Conservation (phyloP, 2,888 invertebrate species). For the Tanypteryx hageni region DNA sequence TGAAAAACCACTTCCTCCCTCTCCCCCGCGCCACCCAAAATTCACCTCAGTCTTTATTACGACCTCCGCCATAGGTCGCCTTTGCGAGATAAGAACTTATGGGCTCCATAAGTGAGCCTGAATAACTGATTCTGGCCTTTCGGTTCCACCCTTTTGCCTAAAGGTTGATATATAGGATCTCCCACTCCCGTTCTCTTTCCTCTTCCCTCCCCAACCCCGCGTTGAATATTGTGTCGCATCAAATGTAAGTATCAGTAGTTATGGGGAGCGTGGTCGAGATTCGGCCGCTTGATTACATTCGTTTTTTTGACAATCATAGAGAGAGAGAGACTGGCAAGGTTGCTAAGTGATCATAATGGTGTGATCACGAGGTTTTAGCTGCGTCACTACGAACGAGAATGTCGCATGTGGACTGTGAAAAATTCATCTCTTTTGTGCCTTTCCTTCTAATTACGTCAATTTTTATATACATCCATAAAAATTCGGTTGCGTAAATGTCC, state of each 20-base stretch:
- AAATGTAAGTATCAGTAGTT: conserved; percentile 27
- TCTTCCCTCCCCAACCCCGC: not conserved
- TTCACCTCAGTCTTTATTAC: conserved; percentile 54
- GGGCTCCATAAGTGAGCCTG: conserved; percentile 48
- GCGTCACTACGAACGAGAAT: not conserved
- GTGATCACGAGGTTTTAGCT: not conserved
- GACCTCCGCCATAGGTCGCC: conserved; percentile 35
- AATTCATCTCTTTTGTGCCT: not conserved
- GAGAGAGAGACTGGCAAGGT: no score
- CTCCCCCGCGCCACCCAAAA: not conserved
- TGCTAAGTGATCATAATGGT: not conserved
- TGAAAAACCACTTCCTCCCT: not conserved
- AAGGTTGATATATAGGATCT: conserved; percentile 26
- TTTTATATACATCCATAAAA: not conserved
- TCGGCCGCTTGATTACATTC: not conserved
- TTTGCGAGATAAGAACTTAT: conserved; percentile 41
- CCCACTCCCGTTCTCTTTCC: not conserved
- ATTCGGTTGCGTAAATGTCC: no score
- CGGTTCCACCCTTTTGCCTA: conserved; percentile 17
- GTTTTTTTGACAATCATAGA: not conserved
- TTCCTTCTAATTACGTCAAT: not conserved
- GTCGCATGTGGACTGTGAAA: not conserved
- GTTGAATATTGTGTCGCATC: not conserved
- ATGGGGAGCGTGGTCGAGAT: not conserved
- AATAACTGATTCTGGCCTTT: conserved; percentile 52